Conservation (phyloP, 1,140 invertebrate species). For the Notospermus geniculatus region DNA sequence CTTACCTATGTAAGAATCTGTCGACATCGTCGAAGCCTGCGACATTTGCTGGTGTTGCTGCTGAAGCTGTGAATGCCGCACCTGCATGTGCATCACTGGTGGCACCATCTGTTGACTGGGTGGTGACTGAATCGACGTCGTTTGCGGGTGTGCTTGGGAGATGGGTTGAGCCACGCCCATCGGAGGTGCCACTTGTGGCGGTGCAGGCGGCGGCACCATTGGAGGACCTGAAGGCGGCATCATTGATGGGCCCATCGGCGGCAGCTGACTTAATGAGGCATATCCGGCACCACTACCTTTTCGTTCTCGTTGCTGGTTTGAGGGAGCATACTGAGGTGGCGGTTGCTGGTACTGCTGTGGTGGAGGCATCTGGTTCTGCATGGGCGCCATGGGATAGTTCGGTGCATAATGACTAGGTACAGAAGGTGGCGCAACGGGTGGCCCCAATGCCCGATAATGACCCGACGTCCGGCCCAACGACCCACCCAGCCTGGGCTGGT, state of each 20-base stretch:
- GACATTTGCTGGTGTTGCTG: slow-evolving; percentile 10
- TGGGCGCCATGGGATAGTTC: slow-evolving; percentile 77
- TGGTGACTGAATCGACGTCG: slow-evolving; percentile 4
- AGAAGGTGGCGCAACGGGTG: slow-evolving; percentile 86
- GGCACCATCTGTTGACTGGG: neutral
- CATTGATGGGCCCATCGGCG: slow-evolving; percentile 33
- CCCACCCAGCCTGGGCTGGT: slow-evolving; percentile 38
- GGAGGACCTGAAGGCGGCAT: too few species aligned
- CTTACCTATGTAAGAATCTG: too few species aligned
- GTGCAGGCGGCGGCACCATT: slow-evolving; percentile 22
- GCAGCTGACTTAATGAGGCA: slow-evolving; percentile 57
- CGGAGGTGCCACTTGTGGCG: slow-evolving; percentile 50
- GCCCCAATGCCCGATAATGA: slow-evolving; percentile 78
- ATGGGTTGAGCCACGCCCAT: slow-evolving; percentile 73
- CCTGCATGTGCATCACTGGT: slow-evolving; percentile 4
- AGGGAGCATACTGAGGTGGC: too few species aligned
- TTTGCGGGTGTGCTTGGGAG: slow-evolving; percentile 28
- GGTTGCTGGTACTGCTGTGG: too few species aligned
- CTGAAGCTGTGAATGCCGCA: too few species aligned
- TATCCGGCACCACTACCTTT: slow-evolving; percentile 68
- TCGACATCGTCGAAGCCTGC: neutral
- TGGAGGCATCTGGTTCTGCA: neutral
- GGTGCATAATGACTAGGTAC: slow-evolving; percentile 91
- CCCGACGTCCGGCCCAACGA: slow-evolving; percentile 18
- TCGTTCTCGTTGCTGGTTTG: too few species aligned